Base-by-base conservation (phyloP, 1,140 invertebrate species). In the Aphaenogaster ashmeadi region DNA sequence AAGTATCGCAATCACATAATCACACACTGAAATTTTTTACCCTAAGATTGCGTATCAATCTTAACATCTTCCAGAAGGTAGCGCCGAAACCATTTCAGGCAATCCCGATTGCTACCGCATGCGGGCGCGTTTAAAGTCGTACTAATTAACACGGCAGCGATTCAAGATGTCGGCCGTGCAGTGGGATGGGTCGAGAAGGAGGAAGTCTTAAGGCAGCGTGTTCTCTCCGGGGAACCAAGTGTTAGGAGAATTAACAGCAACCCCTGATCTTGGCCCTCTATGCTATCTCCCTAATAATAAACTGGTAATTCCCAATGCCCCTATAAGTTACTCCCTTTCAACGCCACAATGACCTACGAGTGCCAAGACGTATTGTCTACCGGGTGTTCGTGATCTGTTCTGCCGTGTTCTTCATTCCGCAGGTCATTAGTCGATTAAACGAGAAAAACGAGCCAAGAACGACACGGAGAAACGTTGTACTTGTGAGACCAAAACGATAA, bases 271-370 rank as follows among this genome's bases (percentile, higher is more conserved):
- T 92, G 92, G 92, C 92, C 93, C 92, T 93, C 92, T 91, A 89
- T 93, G 92, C 94, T 95, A 95, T 95, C 95, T 95, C 93, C 94
- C 94, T 95, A 95, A 95, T 95, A 95, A 95, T 95, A 95, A 95
- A 95, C 94, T 94, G 94, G 93, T 94, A 94, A 95, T 95, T 95
- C 95, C 95, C 95, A 95, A 95, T 95, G 95, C 94, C 93, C 92
- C 94, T 95, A 95, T 95, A 95, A 95, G 92, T 95, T 95, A 95
- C 94, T 95, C 94, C 94, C 94, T 95, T 95, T 95, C 94, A 94
- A 93, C 94, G 90, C 91, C 93, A 92, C 93, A 94, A 94, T 95
- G 93, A 95, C 93, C 94, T 95, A 93, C 92, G 93, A 94, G 91
- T 91, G 89, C 87, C 87, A 90, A 93, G 89, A 93, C 89, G 87